Conservation (phyloP, 2,888 invertebrate genomes). For the Laspeyria flexula region DNA sequence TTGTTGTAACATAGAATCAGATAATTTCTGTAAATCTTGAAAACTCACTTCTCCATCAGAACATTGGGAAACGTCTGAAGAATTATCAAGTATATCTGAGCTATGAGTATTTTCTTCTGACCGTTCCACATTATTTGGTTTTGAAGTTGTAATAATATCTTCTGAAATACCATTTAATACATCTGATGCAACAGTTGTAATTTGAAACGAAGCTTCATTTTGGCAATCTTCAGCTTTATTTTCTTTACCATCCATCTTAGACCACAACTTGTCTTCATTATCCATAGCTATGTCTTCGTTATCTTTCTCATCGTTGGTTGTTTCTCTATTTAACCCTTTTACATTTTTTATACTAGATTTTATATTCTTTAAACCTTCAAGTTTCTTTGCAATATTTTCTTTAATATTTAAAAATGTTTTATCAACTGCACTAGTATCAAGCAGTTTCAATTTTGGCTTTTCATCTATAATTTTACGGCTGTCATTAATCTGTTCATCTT, state of each 20-base stretch:
- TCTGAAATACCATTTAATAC: background rate
- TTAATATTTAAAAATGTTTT: conserved; percentile 43
- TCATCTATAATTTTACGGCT: background rate
- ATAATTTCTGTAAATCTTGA: conserved; percentile 66
- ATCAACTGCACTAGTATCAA: conserved; percentile 20
- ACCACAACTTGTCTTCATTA: too few species aligned
- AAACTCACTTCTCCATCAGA: conserved; percentile 32
- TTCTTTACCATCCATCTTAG: too few species aligned
- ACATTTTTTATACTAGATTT: conserved; percentile 8
- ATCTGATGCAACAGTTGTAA: conserved; percentile 11
- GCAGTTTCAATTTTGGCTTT: background rate
- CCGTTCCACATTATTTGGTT: background rate
- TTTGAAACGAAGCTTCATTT: conserved; percentile 12
- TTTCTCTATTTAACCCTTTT: background rate
- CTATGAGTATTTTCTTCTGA: background rate
- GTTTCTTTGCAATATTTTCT: conserved; percentile 46
- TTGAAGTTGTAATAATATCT: background rate
- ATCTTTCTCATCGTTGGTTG: conserved; percentile 8
- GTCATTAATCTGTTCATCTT: background rate
- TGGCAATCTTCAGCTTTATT: conserved; percentile 10
- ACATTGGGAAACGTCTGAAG: conserved; percentile 1
- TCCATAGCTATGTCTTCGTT: background rate
- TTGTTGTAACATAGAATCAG: conserved; percentile 57
- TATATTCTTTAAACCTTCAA: conserved; percentile 48
- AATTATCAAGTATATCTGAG: conserved; percentile 2